Evolutionary conservation across 2,113 vertebrate genomes (phyloP), one percentile per base, ranked within the genome.

Genomic region (Pandion haliaetus): DNA sequence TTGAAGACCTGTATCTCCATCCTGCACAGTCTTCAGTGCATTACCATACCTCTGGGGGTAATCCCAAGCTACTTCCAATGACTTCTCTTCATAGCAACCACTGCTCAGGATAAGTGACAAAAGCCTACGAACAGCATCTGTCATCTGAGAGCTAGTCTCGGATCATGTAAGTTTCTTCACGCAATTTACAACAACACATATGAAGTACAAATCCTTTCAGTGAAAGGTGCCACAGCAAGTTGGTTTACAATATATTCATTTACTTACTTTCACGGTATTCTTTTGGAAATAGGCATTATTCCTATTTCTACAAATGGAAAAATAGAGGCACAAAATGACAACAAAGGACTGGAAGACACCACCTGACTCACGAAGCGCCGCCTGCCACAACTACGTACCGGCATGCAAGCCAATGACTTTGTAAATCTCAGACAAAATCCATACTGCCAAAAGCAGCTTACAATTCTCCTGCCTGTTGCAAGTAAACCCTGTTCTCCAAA

Each of bases 121-220:
- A 61, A 74, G 11, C 19, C 42, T 18, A 44, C 1, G 2, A 44
- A 72, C 5, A 29, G 14, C 52, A 49, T 14, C 28, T 57, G 17
- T 25, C 24, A 61, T 5, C 15, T 2, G 4, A 67, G 26, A 76
- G 38, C 0, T 4, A 40, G 40, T 36, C 47, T 25, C 15, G 23
- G 40, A 44, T 34, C 34, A 6, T 0, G 3, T 2, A n/a, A 63
- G 12, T 47, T 3, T 7, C 73, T 42, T 55, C n/a, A 18, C 0
- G 0, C 9, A 36, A 12, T 28, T 50, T 15, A 74, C 23, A 58
- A 44, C 90, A 71, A 5, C 9, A 58, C 5, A 14, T 0, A 17
- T 0, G 5, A 61, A 52, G 8, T 16, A 50, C 10, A 21, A 40
- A 36, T 36, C 45, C 28, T 32, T 63, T 28, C 15, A 34, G 7